These are phyloP conservation scores for Barypeithes pellucidus DNA, from an alignment of 2,888 invertebrate genomes.

Conservation along the genomic window DNA sequence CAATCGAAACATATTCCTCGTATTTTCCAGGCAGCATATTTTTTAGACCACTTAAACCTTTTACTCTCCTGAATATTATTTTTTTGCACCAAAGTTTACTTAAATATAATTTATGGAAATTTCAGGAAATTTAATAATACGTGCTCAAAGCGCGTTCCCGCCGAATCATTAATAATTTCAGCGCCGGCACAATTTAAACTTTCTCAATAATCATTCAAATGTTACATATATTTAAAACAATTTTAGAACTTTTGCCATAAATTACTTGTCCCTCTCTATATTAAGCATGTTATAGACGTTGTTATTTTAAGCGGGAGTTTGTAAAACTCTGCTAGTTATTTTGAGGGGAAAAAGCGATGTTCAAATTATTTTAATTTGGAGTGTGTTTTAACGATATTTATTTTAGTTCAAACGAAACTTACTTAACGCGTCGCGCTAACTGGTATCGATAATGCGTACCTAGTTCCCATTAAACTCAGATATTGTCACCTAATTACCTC, in stretches of 20 bases:
- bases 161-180: constrained; percentile 33
- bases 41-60: not conserved
- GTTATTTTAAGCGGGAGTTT: constrained; percentile 21
- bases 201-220: constrained; percentile 45
- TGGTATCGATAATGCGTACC: too few species aligned
- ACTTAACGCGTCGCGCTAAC: too few species aligned
- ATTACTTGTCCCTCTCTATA: constrained; percentile 37
- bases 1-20: too few species aligned
- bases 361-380: constrained; percentile 22
- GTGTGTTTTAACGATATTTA: not conserved
- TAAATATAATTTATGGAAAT: constrained; percentile 27
- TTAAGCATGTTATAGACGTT: constrained; percentile 36
- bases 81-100: constrained; percentile 4
- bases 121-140: constrained; percentile 33
- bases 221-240: constrained; percentile 39
- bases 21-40: too few species aligned
- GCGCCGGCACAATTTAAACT: constrained; percentile 25
- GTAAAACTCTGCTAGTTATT: constrained; percentile 22
- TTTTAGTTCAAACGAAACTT: too few species aligned
- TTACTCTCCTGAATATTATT: not conserved
- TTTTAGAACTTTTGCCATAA: constrained; percentile 34
- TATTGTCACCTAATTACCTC: too few species aligned
- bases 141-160: constrained; percentile 13
- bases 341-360: not conserved
- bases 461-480: too few species aligned